phyloP scores from a whole-genome alignment of 2,797 vertebrate species.

The Macroramphosus scolopax region DNA sequence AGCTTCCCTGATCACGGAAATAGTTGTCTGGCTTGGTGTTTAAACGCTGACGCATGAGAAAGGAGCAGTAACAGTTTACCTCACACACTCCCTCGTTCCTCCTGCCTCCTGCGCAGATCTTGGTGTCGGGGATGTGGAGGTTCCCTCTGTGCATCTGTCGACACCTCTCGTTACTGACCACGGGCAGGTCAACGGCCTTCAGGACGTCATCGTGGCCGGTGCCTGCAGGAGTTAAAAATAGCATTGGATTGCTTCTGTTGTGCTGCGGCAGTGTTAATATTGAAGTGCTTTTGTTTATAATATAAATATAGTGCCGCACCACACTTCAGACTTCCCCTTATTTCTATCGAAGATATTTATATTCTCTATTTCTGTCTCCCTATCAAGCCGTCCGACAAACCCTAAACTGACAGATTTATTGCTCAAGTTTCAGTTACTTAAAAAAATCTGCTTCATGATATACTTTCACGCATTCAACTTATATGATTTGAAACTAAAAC shows the following conservation, averaged over 20 bases:
- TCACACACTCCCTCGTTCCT: conserved; percentile 92
- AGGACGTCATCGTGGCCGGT: conserved; percentile 86
- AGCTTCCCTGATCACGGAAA: conserved; percentile 3
- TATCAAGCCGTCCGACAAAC: conserved; percentile 9
- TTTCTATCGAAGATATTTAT: conserved; percentile 19
- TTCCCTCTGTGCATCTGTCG: conserved; percentile 87
- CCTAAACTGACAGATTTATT: conserved; percentile 9
- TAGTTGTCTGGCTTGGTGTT: conserved; percentile 5
- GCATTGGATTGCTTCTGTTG: neutral
- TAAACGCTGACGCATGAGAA: conserved; percentile 18
- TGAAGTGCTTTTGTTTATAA: too few species aligned
- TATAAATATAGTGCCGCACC: too few species aligned
- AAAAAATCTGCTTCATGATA: too few species aligned
- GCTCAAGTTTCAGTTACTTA: too few species aligned
- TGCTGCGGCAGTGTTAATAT: neutral
- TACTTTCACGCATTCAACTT: too few species aligned
- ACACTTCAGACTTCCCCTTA: neutral
- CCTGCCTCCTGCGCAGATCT: conserved; percentile 92
- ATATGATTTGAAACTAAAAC: too few species aligned
- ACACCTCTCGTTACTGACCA: conserved; percentile 88
- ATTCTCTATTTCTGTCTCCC: neutral
- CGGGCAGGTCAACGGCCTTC: conserved; percentile 85
- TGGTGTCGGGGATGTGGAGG: conserved; percentile 87
- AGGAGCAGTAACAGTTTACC: conserved; percentile 75
- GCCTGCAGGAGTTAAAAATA: conserved; percentile 77